Percentiles rank a stretch among this genome's conserved stretches.
These are phyloP conservation scores for Stenurella melanura DNA, from an alignment of 2,888 invertebrate species.

Conservation along the genomic window DNA sequence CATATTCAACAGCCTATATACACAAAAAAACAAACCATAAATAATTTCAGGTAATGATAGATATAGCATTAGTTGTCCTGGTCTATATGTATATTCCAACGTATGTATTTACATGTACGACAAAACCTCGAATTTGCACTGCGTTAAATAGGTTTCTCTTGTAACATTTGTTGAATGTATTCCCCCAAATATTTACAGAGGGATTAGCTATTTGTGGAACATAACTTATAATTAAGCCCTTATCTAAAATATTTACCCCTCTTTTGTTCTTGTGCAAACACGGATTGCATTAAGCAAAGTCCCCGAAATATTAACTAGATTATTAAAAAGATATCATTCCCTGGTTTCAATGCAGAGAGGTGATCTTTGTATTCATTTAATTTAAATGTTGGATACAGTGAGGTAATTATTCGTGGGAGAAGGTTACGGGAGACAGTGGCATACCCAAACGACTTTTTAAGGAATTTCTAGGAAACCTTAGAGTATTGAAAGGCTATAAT, in stretches of 20 bases:
- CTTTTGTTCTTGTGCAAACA: conserved; percentile 26
- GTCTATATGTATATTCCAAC: too few species aligned
- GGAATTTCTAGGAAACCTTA: neutral
- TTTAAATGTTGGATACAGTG: neutral
- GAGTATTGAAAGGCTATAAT: neutral
- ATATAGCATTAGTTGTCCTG: too few species aligned
- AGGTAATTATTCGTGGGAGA: neutral
- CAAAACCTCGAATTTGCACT: conserved; percentile 7
- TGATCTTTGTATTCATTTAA: conserved; percentile 13
- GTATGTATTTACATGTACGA: neutral
- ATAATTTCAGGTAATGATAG: too few species aligned
- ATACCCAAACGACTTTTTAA: neutral
- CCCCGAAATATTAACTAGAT: conserved; percentile 11
- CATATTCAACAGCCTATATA: too few species aligned
- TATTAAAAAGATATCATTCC: conserved; percentile 35
- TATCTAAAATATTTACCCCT: conserved; percentile 27
- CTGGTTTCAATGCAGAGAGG: neutral
- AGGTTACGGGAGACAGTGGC: neutral
- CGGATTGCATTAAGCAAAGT: neutral
- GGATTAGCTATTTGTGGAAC: conserved; percentile 22
- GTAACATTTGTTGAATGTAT: neutral
- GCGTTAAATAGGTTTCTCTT: conserved; percentile 20
- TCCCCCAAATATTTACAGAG: conserved; percentile 32
- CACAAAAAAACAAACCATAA: too few species aligned
- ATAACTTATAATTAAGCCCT: conserved; percentile 34